Percentiles rank a stretch among this genome's conserved stretches.
phyloP scores from a whole-genome alignment of 2,888 invertebrate genomes.

The Sicus ferrugineus region DNA sequence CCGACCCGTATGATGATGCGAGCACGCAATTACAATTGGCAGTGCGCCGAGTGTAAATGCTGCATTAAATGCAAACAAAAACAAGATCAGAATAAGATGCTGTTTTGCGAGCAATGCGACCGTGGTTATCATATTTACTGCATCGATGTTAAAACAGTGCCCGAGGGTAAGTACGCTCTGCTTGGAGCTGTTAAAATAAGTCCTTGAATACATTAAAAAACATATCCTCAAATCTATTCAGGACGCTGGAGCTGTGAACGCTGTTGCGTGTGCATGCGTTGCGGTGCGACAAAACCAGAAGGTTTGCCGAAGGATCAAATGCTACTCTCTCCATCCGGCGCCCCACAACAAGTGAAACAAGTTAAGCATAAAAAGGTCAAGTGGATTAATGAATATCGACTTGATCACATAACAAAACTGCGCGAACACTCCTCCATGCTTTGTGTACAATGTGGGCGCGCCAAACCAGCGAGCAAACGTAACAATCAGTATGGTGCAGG shows the following conservation, averaged over 20 bases:
- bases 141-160: constrained; percentile 81
- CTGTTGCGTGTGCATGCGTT: constrained; percentile 76
- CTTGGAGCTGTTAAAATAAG: background rate
- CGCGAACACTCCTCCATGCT: constrained; percentile 67
- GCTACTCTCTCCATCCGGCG: constrained; percentile 45
- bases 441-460: constrained; percentile 67
- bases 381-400: constrained; percentile 63
- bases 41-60: constrained; percentile 91
- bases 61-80: constrained; percentile 85
- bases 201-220: background rate
- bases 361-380: constrained; percentile 58
- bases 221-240: constrained; percentile 47
- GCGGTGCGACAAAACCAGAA: constrained; percentile 68
- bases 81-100: constrained; percentile 88
- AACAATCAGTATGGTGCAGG: constrained; percentile 9
- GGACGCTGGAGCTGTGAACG: constrained; percentile 88
- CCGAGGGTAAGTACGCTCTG: constrained; percentile 70
- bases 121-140: constrained; percentile 94
- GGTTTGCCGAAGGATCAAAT: constrained; percentile 55
- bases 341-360: constrained; percentile 42
- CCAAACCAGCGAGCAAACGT: constrained; percentile 46
- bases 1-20: constrained; percentile 82
- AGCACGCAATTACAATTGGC: constrained; percentile 89
- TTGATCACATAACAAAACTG: constrained; percentile 61
- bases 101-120: constrained; percentile 94